These are phyloP conservation scores for Phenganax stokvisi DNA, from an alignment of 92 coral and sea anemone species.

Conservation along the genomic window DNA sequence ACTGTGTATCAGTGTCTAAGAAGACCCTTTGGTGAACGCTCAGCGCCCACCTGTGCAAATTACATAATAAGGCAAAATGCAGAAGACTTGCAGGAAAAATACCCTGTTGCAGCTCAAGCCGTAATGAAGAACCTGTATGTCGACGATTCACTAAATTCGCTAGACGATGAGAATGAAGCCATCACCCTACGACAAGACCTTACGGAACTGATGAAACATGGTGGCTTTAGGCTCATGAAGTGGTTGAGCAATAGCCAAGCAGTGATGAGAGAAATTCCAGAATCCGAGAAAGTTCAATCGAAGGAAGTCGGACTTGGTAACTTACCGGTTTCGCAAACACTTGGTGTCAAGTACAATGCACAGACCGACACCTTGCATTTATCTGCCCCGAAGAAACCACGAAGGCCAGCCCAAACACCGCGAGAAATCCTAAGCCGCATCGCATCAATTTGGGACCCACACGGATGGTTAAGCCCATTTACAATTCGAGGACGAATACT, in stretches of 20 bases:
- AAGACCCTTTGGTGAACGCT: constrained; percentile 46
- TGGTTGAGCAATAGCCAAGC: constrained; percentile 2
- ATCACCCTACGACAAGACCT: constrained; percentile 11
- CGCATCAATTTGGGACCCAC: constrained; percentile 31
- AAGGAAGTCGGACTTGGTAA: constrained; percentile 8
- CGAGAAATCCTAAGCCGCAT: constrained; percentile 33
- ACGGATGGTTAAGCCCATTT: constrained; percentile 37
- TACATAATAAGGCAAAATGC: constrained; percentile 42
- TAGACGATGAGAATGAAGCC: constrained; percentile 30
- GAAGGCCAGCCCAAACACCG: constrained; percentile 21
- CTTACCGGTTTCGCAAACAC: constrained; percentile 17
- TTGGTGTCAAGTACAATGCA: constrained; percentile 22
- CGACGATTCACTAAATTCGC: constrained; percentile 41
- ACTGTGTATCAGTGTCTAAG: constrained; percentile 48
- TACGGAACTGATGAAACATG: constrained; percentile 36
- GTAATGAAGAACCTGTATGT: constrained; percentile 39
- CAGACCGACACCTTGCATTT: constrained; percentile 20
- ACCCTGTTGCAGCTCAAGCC: constrained; percentile 46
- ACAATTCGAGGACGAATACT: constrained; percentile 34
- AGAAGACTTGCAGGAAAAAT: constrained; percentile 40
- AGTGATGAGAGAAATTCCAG: constrained; percentile 12
- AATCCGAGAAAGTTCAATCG: background rate
- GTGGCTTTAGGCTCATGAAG: constrained; percentile 33
- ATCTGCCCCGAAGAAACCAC: constrained; percentile 20
- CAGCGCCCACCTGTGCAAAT: constrained; percentile 51